Conservation (phyloP, 2,113 vertebrate species). For the Seriola quinqueradiata region DNA sequence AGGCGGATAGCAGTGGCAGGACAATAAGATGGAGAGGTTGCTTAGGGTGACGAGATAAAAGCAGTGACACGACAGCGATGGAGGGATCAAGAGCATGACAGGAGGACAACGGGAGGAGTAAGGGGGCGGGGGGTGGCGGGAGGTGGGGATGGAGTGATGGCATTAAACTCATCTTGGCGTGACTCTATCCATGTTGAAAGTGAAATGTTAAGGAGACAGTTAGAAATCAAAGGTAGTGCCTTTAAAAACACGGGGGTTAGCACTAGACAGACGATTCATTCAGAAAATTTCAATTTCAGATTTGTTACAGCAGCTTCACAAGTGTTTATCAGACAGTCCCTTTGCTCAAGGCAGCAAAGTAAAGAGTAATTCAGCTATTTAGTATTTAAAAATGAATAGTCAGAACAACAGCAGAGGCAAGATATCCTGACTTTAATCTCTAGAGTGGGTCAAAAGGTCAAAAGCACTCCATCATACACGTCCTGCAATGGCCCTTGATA, state of each 20-base stretch:
- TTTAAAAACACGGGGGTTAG: background rate
- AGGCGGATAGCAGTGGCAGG: slow-evolving; percentile 55
- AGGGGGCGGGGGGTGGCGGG: background rate
- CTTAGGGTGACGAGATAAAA: slow-evolving; percentile 67
- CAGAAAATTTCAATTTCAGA: no score
- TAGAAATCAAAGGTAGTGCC: background rate
- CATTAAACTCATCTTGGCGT: background rate
- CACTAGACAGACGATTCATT: no score
- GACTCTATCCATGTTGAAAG: slow-evolving; percentile 14
- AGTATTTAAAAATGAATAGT: no score
- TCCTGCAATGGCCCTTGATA: no score
- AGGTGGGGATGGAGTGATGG: background rate
- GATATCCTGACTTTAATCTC: no score
- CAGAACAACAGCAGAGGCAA: no score
- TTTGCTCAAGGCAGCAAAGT: no score
- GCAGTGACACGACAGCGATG: slow-evolving; percentile 45
- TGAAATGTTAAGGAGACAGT: slow-evolving; percentile 9
- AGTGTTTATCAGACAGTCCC: no score
- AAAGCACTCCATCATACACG: no score
- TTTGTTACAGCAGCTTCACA: no score
- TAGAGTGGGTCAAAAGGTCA: no score
- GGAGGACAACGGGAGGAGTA: slow-evolving; percentile 22
- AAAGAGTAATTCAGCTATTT: no score
- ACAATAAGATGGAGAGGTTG: slow-evolving; percentile 72
- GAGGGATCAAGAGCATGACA: slow-evolving; percentile 55